Conservation (phyloP, 2,888 invertebrate genomes). For the Oscheius sp. region DNA sequence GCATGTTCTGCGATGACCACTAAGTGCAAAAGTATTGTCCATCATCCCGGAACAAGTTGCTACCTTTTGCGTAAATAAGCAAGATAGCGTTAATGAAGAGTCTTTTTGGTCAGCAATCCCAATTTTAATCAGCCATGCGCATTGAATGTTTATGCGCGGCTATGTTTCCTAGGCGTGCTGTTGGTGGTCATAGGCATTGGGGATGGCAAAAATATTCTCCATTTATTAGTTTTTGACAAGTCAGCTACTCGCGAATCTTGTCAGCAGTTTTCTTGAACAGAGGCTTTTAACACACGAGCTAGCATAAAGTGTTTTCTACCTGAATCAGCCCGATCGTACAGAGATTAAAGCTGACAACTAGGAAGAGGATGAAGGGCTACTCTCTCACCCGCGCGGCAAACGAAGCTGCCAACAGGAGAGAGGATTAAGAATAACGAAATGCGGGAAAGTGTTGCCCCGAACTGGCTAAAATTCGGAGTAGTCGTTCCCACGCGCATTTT, state of each 20-base stretch:
- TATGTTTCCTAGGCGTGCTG: constrained; percentile 31
- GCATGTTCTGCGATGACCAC: no score
- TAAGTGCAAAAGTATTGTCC: no score
- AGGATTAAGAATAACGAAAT: constrained; percentile 29
- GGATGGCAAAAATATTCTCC: constrained; percentile 1
- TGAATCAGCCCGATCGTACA: background rate
- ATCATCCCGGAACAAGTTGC: background rate
- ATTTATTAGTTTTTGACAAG: background rate
- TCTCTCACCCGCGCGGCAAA: background rate
- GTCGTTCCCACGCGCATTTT: constrained; percentile 33
- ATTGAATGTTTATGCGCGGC: constrained; percentile 35
- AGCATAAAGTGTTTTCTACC: background rate
- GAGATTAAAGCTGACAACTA: constrained; percentile 6
- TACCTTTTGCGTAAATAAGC: constrained; percentile 12
- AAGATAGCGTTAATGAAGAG: constrained; percentile 27
- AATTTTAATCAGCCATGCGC: constrained; percentile 37
- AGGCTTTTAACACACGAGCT: background rate
- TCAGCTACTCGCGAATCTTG: background rate
- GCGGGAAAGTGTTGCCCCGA: constrained; percentile 27
- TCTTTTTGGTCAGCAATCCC: constrained; percentile 25
- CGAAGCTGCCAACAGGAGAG: constrained; percentile 1
- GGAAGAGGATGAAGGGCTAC: background rate
- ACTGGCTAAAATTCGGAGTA: background rate
- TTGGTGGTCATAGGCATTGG: background rate
- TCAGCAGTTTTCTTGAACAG: background rate